These are phyloP conservation scores for Amphiprion ocellaris DNA, from an alignment of 2,113 vertebrate genomes.

Conservation along the genomic window DNA sequence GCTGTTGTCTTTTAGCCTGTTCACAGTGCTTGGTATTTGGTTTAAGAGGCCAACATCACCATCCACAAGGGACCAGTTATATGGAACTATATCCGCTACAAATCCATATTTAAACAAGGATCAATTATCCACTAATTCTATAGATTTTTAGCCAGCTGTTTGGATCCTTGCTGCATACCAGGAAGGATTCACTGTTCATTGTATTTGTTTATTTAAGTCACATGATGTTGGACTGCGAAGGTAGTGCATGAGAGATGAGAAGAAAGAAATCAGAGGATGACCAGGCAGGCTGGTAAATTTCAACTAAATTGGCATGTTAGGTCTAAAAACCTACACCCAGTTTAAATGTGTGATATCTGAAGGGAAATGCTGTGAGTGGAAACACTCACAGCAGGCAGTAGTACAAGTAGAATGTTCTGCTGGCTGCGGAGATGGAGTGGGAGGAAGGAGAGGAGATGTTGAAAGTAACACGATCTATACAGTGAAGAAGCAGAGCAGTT, in stretches of 20 bases:
- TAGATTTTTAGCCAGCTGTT: too few species aligned
- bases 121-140: too few species aligned
- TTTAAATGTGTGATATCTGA: not conserved
- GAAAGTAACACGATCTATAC: not conserved
- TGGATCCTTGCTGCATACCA: too few species aligned
- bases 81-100: too few species aligned
- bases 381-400: not conserved
- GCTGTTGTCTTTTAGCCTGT: constrained; percentile 8
- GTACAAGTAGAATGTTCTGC: not conserved
- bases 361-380: not conserved
- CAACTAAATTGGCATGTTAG: not conserved
- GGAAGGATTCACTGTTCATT: not conserved
- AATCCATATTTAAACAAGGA: too few species aligned
- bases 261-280: not conserved
- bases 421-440: not conserved
- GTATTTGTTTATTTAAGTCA: not conserved
- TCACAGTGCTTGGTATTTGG: not conserved
- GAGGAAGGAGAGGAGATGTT: not conserved
- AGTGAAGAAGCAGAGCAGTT: too few species aligned
- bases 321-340: not conserved
- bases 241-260: not conserved
- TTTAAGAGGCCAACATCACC: constrained; percentile 3
- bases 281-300: not conserved
- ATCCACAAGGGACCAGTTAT: not conserved
- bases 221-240: not conserved